phyloP scores from a whole-genome alignment of 2,113 vertebrate genomes.

The Calidris pugnax region DNA sequence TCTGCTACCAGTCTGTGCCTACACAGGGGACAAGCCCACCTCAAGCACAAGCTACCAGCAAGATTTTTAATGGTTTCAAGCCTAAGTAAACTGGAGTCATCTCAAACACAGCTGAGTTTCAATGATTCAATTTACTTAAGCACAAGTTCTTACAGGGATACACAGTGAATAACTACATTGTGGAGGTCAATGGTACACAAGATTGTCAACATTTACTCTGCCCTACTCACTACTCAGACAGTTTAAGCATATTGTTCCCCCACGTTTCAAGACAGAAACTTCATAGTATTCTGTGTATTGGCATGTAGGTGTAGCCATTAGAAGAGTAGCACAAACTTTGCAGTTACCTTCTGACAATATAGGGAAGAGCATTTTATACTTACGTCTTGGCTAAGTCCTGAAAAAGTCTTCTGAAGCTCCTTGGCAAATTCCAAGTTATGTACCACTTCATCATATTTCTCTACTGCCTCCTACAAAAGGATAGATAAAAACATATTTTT shows the following conservation, averaged over 20 bases:
- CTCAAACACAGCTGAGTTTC: neutral
- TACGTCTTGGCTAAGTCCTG: slow-evolving; percentile 88
- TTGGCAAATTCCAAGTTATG: slow-evolving; percentile 92
- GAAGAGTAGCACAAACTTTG: neutral
- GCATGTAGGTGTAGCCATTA: neutral
- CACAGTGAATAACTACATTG: neutral
- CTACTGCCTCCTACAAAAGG: slow-evolving; percentile 84
- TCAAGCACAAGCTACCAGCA: neutral
- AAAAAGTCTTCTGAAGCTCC: slow-evolving; percentile 92
- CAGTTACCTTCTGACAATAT: neutral
- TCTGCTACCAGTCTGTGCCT: neutral
- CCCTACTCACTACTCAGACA: neutral
- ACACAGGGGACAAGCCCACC: neutral
- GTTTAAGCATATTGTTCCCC: neutral
- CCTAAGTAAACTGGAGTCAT: neutral
- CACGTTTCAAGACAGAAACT: neutral
- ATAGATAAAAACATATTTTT: neutral
- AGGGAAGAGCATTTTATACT: slow-evolving; percentile 53
- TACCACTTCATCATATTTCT: slow-evolving; percentile 91
- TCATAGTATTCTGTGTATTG: neutral
- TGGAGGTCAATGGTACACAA: neutral
- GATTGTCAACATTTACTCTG: neutral
- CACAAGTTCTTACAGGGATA: neutral
- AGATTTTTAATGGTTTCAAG: neutral
- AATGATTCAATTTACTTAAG: neutral